A percentile compares a stretch with the other conserved stretches of the same genome.
Evolutionary conservation across 2,888 invertebrate genomes (phyloP).

Genomic region (Parthenolecanium corni): DNA sequence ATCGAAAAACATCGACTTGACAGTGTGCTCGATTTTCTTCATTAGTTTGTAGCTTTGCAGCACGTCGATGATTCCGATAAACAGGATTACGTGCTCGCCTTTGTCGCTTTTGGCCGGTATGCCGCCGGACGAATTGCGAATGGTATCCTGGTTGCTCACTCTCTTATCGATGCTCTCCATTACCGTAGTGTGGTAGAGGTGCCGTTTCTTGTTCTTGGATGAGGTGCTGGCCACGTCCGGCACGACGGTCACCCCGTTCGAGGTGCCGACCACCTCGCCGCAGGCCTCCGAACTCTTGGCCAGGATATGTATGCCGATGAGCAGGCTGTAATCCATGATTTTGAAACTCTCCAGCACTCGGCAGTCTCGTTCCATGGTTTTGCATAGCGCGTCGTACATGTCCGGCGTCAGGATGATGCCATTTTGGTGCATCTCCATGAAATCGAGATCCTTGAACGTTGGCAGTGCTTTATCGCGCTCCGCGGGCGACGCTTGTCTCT

Average conservation of each 20-base stretch:
- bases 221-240: conserved; percentile 1
- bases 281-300: neutral
- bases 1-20: conserved; percentile 26
- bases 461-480: conserved; percentile 33
- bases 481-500: conserved; percentile 59
- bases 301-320: conserved; percentile 49
- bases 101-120: conserved; percentile 21
- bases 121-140: conserved; percentile 22
- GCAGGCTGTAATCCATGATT: conserved; percentile 53
- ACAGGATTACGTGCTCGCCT: conserved; percentile 19
- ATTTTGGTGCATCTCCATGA: conserved; percentile 47
- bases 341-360: conserved; percentile 42
- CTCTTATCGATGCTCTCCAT: conserved; percentile 25
- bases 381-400: conserved; percentile 47
- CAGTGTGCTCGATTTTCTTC: conserved; percentile 27
- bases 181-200: conserved; percentile 20
- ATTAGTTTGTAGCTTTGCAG: conserved; percentile 27
- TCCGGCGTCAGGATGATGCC: conserved; percentile 47
- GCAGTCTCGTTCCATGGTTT: conserved; percentile 49
- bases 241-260: neutral
- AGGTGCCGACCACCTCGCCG: conserved; percentile 12
- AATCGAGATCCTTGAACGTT: conserved; percentile 52
- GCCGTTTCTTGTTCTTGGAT: conserved; percentile 8
- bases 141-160: neutral
- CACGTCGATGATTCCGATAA: conserved; percentile 28